Conservation (phyloP, 2,113 vertebrate genomes). For the Dipodomys ordii region DNA sequence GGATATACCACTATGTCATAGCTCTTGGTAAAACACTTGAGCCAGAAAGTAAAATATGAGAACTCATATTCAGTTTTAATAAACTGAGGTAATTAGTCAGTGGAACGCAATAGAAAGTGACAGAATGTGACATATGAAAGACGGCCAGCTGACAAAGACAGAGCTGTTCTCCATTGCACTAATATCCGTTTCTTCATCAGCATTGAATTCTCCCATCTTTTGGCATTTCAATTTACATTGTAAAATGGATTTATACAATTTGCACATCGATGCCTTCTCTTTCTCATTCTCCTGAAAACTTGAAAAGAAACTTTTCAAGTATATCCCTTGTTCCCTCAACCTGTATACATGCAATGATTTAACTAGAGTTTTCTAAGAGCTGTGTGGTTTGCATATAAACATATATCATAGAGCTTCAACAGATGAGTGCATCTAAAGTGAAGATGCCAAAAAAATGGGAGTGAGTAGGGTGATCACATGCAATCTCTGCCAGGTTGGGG, state of each 20-base stretch:
- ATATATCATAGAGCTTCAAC: not conserved
- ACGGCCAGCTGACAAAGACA: constrained; percentile 84
- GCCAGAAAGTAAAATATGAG: constrained; percentile 82
- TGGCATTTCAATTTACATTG: constrained; percentile 86
- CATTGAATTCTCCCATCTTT: constrained; percentile 84
- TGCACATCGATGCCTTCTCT: constrained; percentile 80
- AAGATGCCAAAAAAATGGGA: not conserved
- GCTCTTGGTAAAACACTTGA: constrained; percentile 81
- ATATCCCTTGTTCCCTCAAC: constrained; percentile 21
- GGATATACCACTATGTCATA: constrained; percentile 68
- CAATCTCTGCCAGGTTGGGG: not conserved
- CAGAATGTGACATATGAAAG: constrained; percentile 86
- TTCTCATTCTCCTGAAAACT: constrained; percentile 65
- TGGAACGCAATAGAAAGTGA: constrained; percentile 85
- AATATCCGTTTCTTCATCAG: constrained; percentile 86
- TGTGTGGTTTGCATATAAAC: constrained; percentile 51
- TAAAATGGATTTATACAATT: constrained; percentile 85
- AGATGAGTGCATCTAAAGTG: not conserved
- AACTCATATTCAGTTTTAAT: constrained; percentile 87
- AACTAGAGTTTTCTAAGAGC: constrained; percentile 46
- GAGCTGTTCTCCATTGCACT: constrained; percentile 82
- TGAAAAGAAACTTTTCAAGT: constrained; percentile 67
- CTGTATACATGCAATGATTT: constrained; percentile 17
- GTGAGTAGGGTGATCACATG: not conserved
- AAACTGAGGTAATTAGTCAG: constrained; percentile 86